Conservation (phyloP, 2,888 invertebrate genomes). For the Caprella mutica region DNA sequence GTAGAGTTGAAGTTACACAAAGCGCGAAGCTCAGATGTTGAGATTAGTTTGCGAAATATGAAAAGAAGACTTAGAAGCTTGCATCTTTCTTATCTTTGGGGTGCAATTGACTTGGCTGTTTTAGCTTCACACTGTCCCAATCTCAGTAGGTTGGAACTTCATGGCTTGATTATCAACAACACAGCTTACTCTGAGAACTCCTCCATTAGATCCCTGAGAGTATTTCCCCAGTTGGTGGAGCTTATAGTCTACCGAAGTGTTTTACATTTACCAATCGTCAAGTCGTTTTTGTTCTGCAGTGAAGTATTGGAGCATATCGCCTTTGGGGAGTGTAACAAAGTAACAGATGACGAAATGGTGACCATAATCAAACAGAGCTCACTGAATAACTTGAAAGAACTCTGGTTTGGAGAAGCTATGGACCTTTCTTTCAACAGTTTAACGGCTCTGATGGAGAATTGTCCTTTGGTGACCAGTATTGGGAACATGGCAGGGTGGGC, state of each 20-base stretch:
- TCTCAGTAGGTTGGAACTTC: conserved; percentile 23
- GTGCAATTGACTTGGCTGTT: conserved; percentile 18
- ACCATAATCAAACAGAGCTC: conserved; percentile 10
- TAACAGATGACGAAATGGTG: conserved; percentile 20
- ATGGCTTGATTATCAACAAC: conserved; percentile 14
- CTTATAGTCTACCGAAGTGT: conserved; percentile 20
- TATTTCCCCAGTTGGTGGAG: conserved; percentile 18
- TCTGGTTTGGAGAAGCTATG: conserved; percentile 28
- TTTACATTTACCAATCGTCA: conserved; percentile 13
- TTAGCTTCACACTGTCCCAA: conserved; percentile 22
- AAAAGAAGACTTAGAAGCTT: conserved; percentile 19
- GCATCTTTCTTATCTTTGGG: conserved; percentile 23
- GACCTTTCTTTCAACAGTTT: conserved; percentile 18
- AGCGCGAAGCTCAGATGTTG: conserved; percentile 23
- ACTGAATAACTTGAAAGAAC: conserved; percentile 15
- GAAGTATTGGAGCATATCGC: conserved; percentile 14
- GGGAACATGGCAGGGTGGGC: conserved; percentile 32
- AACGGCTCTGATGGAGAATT: conserved; percentile 24
- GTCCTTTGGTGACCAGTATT: conserved; percentile 22
- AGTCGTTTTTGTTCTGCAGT: conserved; percentile 20
- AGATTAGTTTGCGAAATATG: conserved; percentile 17
- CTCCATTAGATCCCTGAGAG: not conserved
- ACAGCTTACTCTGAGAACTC: not conserved
- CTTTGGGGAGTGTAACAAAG: conserved; percentile 25
- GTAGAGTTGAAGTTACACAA: conserved; percentile 28